These are phyloP conservation scores for Oryzias woworae DNA, from an alignment of 2,113 vertebrate species.

Conservation along the genomic window DNA sequence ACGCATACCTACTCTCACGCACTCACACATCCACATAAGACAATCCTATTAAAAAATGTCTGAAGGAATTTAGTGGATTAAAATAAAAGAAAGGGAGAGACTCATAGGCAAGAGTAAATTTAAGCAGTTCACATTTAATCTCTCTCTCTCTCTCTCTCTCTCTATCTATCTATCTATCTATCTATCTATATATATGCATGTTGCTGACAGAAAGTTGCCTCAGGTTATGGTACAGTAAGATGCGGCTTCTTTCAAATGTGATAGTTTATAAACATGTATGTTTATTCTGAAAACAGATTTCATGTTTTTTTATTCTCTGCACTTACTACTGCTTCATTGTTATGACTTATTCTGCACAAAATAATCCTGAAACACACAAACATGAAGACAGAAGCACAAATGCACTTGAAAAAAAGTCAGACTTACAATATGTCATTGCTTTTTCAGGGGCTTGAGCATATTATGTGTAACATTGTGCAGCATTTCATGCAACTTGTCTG, in stretches of 20 bases:
- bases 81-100: not conserved
- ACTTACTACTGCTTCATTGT: not conserved
- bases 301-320: not conserved
- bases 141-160: no score
- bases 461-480: no score
- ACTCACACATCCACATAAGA: conserved; percentile 1
- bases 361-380: no score
- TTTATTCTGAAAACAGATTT: not conserved
- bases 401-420: no score
- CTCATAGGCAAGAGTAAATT: not conserved
- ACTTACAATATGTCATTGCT: no score
- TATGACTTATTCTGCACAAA: no score
- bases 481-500: no score
- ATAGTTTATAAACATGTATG: conserved; percentile 2
- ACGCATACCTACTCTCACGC: not conserved
- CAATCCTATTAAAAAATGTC: conserved; percentile 6
- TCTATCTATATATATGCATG: no score
- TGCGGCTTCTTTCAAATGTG: conserved; percentile 1
- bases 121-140: not conserved
- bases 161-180: no score
- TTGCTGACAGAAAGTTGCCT: not conserved
- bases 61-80: not conserved
- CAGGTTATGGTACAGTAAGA: not conserved
- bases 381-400: no score
- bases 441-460: no score